These are phyloP conservation scores for Pollimyrus isidori DNA, from an alignment of 2,113 vertebrate genomes.

Conservation along the genomic window DNA sequence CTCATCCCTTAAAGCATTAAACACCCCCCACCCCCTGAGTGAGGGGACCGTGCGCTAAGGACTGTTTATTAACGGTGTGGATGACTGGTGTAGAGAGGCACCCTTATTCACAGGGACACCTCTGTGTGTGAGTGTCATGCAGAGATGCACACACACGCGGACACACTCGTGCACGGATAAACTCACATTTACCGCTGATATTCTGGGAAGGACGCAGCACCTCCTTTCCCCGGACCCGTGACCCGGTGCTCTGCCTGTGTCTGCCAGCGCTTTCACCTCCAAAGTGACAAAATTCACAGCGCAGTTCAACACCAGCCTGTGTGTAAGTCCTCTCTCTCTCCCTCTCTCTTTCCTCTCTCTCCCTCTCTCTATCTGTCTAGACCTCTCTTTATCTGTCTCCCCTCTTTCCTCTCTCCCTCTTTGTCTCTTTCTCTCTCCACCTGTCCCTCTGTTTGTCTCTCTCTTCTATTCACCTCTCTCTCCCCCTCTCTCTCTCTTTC, in stretches of 20 bases:
- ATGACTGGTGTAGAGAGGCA: neutral
- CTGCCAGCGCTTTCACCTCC: conserved; percentile 31
- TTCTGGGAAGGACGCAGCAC: neutral
- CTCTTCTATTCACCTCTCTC: neutral
- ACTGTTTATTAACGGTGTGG: neutral
- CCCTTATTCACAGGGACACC: neutral
- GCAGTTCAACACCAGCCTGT: conserved; percentile 14
- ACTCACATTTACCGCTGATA: neutral
- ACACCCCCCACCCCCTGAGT: conserved; percentile 33
- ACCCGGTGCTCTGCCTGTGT: conserved; percentile 9
- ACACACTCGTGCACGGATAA: neutral
- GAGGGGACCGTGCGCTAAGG: conserved; percentile 6
- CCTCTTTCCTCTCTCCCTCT: neutral
- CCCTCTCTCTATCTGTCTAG: conserved; percentile 16
- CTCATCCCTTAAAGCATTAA: conserved; percentile 59
- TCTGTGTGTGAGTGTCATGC: neutral
- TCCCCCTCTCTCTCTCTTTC: conserved; percentile 17
- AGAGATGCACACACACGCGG: too few species aligned
- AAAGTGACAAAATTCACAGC: conserved; percentile 26
- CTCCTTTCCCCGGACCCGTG: neutral
- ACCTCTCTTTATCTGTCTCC: neutral
- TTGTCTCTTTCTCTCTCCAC: neutral
- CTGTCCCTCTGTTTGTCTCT: neutral
- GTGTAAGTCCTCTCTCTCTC: conserved; percentile 22
- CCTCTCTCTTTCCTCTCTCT: conserved; percentile 7